A percentile compares a stretch with the other conserved stretches of the same genome.
Conservation (phyloP, 2,113 vertebrate species). For the Ornithorhynchus anatinus region DNA sequence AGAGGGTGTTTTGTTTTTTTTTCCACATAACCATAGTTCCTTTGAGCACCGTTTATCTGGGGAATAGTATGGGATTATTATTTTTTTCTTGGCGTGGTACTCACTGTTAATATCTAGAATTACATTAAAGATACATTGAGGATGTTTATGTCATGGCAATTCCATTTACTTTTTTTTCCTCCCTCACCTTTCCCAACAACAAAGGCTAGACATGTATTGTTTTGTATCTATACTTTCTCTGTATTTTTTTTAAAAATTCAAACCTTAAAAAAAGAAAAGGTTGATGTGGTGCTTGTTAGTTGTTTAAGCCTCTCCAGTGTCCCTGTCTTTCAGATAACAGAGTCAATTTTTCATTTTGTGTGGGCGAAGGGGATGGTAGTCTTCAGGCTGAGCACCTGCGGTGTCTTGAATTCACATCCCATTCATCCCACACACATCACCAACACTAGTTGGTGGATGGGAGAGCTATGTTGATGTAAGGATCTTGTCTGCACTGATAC, state of each 20-base stretch:
- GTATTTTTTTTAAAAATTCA: neutral
- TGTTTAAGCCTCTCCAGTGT: neutral
- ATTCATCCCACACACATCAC: no score
- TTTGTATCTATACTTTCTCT: neutral
- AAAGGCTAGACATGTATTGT: neutral
- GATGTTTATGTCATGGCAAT: neutral
- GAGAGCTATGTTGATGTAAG: no score
- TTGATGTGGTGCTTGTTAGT: neutral
- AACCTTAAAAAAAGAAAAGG: neutral
- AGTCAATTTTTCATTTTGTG: neutral
- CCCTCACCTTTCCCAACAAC: neutral
- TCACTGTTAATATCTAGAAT: constrained; percentile 19
- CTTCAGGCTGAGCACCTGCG: neutral
- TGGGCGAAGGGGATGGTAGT: neutral
- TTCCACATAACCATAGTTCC: neutral
- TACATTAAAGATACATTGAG: neutral
- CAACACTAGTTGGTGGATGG: no score
- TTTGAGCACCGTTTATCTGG: neutral
- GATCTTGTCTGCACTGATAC: no score
- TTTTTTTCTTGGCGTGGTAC: no score
- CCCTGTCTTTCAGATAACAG: neutral
- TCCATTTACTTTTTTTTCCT: neutral
- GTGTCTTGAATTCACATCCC: neutral
- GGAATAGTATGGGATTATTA: neutral
- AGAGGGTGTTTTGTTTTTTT: neutral